Percentiles rank a stretch among this genome's conserved stretches.
phyloP scores from a whole-genome alignment of 2,113 vertebrate genomes.

The Mesitornis unicolor region DNA sequence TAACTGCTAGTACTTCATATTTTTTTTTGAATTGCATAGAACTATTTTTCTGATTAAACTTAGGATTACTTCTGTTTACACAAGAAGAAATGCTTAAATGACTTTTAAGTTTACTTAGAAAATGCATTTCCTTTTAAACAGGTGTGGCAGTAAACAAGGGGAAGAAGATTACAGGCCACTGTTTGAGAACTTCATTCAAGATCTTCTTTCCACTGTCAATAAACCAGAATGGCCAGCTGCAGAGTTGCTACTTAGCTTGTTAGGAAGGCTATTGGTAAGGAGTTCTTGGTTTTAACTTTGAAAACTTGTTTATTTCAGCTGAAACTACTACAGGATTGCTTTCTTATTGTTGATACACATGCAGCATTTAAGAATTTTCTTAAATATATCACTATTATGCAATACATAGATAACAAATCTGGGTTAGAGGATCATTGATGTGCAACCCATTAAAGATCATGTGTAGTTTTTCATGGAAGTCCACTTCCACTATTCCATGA shows the following conservation, averaged over 20 bases:
- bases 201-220: constrained; percentile 97
- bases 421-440: neutral
- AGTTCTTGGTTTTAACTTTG: constrained; percentile 33
- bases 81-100: neutral
- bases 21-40: too few relatives aligned
- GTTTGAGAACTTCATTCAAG: constrained; percentile 99
- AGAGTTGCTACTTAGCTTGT: constrained; percentile 93
- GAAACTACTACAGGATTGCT: neutral
- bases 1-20: too few relatives aligned
- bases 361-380: neutral
- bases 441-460: neutral
- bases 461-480: neutral
- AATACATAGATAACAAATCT: neutral
- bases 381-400: neutral
- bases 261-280: constrained; percentile 93
- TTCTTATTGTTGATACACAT: neutral
- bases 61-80: neutral
- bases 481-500: neutral
- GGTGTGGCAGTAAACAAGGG: constrained; percentile 98
- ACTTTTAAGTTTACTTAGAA: neutral
- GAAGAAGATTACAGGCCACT: constrained; percentile 98
- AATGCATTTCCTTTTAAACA: constrained; percentile 54
- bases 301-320: neutral
- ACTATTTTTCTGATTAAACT: neutral
- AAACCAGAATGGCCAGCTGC: constrained; percentile 99